Percentiles rank a stretch among this genome's conserved stretches.
Conservation (phyloP, 1,140 invertebrate genomes). For the Trialeurodes vaporariorum region DNA sequence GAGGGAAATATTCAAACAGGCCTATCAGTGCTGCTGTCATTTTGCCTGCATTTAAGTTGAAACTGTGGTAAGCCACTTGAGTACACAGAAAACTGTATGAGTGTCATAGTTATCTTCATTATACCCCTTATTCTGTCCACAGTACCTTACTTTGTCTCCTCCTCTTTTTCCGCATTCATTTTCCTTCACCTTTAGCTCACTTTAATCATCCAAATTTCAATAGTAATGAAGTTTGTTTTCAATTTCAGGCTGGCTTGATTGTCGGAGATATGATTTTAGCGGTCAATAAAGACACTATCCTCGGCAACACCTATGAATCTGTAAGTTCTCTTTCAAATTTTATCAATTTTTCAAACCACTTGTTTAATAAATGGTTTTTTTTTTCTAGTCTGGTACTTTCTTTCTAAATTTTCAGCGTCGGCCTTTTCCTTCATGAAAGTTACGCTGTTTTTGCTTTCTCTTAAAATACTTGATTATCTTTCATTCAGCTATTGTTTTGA, state of each 20-base stretch:
- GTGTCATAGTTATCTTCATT: conserved; percentile 3
- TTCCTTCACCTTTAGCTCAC: too few species aligned
- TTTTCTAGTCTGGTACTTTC: background rate
- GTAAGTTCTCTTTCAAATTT: conserved; percentile 41
- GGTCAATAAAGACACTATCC: conserved; percentile 78
- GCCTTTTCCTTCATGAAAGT: background rate
- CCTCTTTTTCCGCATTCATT: too few species aligned
- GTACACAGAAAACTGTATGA: background rate
- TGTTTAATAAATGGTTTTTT: background rate
- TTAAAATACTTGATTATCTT: too few species aligned
- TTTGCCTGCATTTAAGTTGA: too few species aligned
- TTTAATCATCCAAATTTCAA: too few species aligned
- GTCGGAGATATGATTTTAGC: conserved; percentile 91
- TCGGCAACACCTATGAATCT: conserved; percentile 76
- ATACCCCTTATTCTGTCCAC: too few species aligned
- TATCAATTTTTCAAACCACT: too few species aligned
- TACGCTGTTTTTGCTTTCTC: too few species aligned
- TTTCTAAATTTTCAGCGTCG: background rate
- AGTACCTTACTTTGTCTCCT: too few species aligned
- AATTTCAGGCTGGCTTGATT: conserved; percentile 65
- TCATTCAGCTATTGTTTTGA: too few species aligned
- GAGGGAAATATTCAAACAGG: too few species aligned
- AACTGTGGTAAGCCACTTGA: background rate
- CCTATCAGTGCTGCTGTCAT: too few species aligned
- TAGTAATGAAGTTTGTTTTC: conserved; percentile 14